A percentile compares a stretch with the other conserved stretches of the same genome.
Conservation (phyloP, 1,140 invertebrate species). For the Atta colombica region DNA sequence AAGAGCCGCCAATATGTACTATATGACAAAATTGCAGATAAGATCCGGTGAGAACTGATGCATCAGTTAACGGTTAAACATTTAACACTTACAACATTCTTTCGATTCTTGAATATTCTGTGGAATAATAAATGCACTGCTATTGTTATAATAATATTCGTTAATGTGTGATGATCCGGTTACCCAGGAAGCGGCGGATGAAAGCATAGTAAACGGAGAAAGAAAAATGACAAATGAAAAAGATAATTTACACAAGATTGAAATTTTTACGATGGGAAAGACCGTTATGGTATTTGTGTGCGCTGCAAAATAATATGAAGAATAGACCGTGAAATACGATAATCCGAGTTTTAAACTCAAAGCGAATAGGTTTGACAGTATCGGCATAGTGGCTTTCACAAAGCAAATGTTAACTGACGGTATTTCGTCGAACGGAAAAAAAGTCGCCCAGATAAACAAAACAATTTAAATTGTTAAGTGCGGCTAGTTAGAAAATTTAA, state of each 20-base stretch:
- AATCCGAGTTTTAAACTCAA: constrained; percentile 23
- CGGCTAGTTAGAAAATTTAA: background rate
- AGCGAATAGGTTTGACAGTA: background rate
- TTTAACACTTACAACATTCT: background rate
- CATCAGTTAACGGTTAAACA: background rate
- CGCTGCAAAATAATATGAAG: background rate
- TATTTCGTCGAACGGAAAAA: background rate
- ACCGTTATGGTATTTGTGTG: background rate
- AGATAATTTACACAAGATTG: background rate
- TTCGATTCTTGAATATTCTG: background rate
- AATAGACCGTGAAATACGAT: constrained; percentile 7
- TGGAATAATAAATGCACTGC: background rate
- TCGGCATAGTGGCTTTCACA: background rate
- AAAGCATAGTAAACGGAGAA: background rate
- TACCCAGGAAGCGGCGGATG: background rate
- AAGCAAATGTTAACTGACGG: background rate
- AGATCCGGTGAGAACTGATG: constrained; percentile 89
- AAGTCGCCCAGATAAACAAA: background rate
- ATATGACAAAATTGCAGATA: constrained; percentile 97
- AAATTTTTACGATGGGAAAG: constrained; percentile 8
- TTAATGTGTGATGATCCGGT: background rate
- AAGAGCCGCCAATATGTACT: constrained; percentile 96
- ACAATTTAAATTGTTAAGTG: background rate
- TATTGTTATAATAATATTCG: background rate
- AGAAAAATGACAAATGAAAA: background rate